A percentile compares a stretch with the other conserved stretches of the same genome.
phyloP scores from a whole-genome alignment of 1,140 invertebrate genomes.

The Venturia canescens region DNA sequence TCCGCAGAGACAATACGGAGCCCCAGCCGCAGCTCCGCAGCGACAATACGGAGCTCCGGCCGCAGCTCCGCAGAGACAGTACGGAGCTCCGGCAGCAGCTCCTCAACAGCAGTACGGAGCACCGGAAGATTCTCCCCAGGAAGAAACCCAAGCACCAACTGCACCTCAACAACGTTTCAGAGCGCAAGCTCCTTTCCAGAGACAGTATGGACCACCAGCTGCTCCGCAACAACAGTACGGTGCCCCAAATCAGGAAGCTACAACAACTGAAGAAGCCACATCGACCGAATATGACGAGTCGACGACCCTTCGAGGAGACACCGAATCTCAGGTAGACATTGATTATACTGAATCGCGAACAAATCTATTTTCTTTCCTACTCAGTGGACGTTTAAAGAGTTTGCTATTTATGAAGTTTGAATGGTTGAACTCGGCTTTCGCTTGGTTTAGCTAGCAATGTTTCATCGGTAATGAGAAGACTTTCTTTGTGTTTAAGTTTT shows the following conservation, averaged over 20 bases:
- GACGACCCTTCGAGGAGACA: conserved; percentile 59
- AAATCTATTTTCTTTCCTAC: conserved; percentile 11
- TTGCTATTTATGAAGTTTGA: too few relatives aligned
- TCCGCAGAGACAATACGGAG: conserved; percentile 43
- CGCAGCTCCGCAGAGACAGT: conserved; percentile 38
- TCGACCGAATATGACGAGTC: conserved; percentile 65
- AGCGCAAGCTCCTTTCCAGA: conserved; percentile 37
- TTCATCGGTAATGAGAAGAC: neutral
- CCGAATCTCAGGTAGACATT: conserved; percentile 49
- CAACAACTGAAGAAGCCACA: conserved; percentile 63
- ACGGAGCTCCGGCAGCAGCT: conserved; percentile 37
- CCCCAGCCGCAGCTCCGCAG: conserved; percentile 46
- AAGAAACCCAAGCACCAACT: too few relatives aligned
- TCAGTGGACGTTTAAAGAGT: too few relatives aligned
- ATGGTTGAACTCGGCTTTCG: too few relatives aligned
- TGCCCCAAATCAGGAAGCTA: conserved; percentile 32
- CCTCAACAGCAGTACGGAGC: conserved; percentile 48
- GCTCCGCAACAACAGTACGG: conserved; percentile 49
- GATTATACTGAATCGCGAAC: neutral
- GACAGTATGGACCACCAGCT: conserved; percentile 45
- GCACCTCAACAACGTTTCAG: conserved; percentile 27
- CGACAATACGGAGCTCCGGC: conserved; percentile 50
- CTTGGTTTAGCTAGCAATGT: neutral
- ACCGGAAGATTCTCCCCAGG: conserved; percentile 20
- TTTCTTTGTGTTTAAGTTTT: too few relatives aligned